Evolutionary conservation across 2,113 vertebrate species (phyloP).

Genomic region (Prietella phreatophila): DNA sequence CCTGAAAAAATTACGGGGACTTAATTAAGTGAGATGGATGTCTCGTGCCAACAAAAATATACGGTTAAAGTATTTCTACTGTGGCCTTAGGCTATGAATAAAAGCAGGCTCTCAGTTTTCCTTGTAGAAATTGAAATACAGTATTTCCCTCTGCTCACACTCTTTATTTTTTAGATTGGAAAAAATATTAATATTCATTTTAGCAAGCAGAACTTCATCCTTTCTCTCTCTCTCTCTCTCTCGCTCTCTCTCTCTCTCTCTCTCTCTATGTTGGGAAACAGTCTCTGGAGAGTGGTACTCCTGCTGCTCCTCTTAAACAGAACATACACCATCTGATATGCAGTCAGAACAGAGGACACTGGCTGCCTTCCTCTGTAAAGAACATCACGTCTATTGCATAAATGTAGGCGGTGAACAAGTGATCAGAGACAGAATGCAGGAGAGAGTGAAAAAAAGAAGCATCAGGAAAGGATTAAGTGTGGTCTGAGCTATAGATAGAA

Average conservation of each 20-base stretch:
- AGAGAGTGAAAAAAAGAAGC: background rate
- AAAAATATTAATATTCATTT: background rate
- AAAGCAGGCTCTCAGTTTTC: background rate
- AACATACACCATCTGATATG: slow-evolving; percentile 13
- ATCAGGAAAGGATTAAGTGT: background rate
- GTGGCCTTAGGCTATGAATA: background rate
- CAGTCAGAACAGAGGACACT: slow-evolving; percentile 12
- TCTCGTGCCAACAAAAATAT: slow-evolving; percentile 15
- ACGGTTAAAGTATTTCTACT: slow-evolving; percentile 10
- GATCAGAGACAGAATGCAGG: slow-evolving; percentile 20
- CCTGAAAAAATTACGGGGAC: background rate
- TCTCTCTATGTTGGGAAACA: background rate
- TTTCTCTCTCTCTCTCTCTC: background rate
- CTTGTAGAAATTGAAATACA: background rate
- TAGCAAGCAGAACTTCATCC: background rate
- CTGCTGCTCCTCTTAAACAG: slow-evolving; percentile 7
- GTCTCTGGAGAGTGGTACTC: slow-evolving; percentile 18
- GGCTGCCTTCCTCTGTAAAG: slow-evolving; percentile 8
- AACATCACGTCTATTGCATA: background rate
- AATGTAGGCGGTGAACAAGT: slow-evolving; percentile 15
- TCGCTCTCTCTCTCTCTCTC: background rate
- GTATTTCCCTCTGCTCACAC: background rate
- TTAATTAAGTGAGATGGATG: slow-evolving; percentile 36
- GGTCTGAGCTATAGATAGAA: background rate
- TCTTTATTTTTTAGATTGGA: background rate